Base-by-base conservation (phyloP, 2,888 invertebrate genomes). In the Aphidius colemani region DNA sequence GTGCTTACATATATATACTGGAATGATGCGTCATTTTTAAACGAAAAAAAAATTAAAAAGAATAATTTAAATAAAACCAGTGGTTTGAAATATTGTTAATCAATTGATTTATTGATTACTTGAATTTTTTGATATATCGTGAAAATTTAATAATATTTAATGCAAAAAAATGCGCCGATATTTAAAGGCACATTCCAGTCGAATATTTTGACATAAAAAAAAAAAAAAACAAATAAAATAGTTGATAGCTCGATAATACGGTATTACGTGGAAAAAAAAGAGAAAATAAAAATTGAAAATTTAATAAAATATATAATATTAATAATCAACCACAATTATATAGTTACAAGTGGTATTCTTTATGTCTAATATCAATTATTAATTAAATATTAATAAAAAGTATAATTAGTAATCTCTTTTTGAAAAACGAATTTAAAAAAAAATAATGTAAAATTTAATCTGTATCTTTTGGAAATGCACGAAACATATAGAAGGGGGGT, bases 381-480 rank as follows among this genome's bases (percentile, higher is more conserved):
- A 79, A 74, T 75, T 74, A 64, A 68, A 72, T 69, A 69, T 77
- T 78, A 79, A 72, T 49, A 59, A 59, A 56, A 53, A 41, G 7
- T 57, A 30, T n/a, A 41, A 71, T 71, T 70, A 70, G 69, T 72
- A 72, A 72, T 72, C 71, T 71, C 70, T 65, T 70, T 65, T 30
- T 30, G 30, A 30, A 30, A 30, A 30, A 30, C 30, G 5, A 30
- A 30, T 30, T 18, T 18, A 67, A 67, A 57, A 53, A 62, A 73
- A 70, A 72, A 78, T 73, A 78, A 80, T 79, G 76, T 79, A 79
- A 69, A 80, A 77, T 77, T 79, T 78, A 87, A 90, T 90, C 90
- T 90, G 90, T 90, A 88, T 90, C 90, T 88, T 89, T 90, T 86
- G 79, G 90, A 91, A 90, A 91, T 91, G 90, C 90, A 91, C 90